phyloP scores from a whole-genome alignment of 2,113 vertebrate species.

The Seriola quinqueradiata region DNA sequence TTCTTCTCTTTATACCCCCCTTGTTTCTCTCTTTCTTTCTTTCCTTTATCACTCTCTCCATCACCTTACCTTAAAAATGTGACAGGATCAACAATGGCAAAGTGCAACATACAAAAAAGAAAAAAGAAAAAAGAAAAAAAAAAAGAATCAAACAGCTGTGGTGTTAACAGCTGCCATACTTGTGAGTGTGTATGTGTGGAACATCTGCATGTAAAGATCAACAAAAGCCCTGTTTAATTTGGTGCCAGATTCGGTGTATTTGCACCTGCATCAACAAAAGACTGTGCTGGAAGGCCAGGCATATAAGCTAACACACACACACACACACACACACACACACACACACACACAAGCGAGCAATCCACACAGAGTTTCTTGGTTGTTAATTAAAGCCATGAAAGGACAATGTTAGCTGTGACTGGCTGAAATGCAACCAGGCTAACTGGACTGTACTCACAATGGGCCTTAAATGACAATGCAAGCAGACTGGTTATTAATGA shows the following conservation, averaged over 20 bases:
- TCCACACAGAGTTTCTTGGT: slow-evolving; percentile 19
- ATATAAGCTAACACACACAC: not conserved
- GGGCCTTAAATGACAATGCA: slow-evolving; percentile 60
- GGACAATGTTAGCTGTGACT: slow-evolving; percentile 51
- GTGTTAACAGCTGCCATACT: slow-evolving; percentile 10
- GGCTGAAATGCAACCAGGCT: slow-evolving; percentile 45
- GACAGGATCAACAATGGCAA: not conserved
- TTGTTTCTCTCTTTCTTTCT: not conserved
- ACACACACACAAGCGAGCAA: not conserved
- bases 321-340: slow-evolving; percentile 8
- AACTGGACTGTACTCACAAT: slow-evolving; percentile 52
- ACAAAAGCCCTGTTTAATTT: slow-evolving; percentile 42
- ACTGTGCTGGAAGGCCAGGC: not conserved
- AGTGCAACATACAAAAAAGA: not conserved
- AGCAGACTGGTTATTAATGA: slow-evolving; percentile 67
- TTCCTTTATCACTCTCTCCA: not conserved
- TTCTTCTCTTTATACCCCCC: not conserved
- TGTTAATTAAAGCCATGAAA: slow-evolving; percentile 67
- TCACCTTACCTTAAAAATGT: not conserved
- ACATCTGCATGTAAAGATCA: slow-evolving; percentile 4
- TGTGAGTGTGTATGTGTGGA: not conserved
- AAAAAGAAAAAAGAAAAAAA: not conserved
- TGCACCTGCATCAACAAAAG: slow-evolving; percentile 46
- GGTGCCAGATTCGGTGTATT: slow-evolving; percentile 17
- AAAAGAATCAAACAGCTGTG: too few relatives aligned